Conservation (phyloP, 2,797 vertebrate species). For the Hippoglossus hippoglossus region DNA sequence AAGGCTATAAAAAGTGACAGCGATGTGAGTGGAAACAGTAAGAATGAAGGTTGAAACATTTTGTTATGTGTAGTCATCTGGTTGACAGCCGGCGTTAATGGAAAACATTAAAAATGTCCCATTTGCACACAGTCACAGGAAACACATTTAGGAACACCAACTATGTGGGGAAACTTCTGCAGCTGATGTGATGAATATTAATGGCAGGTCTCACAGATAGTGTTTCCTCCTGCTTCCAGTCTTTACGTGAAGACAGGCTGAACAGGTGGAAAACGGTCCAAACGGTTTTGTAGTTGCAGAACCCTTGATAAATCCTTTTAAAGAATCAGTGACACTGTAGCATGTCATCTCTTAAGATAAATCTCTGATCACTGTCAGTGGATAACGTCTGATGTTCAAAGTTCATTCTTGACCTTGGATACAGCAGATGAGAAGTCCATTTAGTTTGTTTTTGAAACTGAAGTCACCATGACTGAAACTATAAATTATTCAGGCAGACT, state of each 20-base stretch:
- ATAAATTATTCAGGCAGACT: too few relatives aligned
- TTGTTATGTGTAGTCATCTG: not conserved
- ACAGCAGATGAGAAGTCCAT: too few relatives aligned
- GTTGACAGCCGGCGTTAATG: not conserved
- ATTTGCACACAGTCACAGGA: too few relatives aligned
- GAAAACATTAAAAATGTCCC: not conserved
- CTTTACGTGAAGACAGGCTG: not conserved
- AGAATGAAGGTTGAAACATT: not conserved
- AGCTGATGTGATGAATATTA: conserved; percentile 6
- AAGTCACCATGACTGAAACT: too few relatives aligned
- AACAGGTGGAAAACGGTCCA: not conserved
- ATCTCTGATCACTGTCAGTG: not conserved
- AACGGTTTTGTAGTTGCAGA: too few relatives aligned
- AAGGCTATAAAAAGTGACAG: not conserved
- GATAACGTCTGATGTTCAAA: too few relatives aligned
- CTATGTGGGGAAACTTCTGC: not conserved
- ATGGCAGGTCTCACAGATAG: conserved; percentile 1
- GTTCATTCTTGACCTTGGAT: not conserved
- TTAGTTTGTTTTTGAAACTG: too few relatives aligned
- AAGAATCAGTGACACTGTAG: not conserved
- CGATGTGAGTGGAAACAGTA: not conserved
- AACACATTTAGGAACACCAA: not conserved
- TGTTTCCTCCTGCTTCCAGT: not conserved
- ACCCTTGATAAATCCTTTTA: too few relatives aligned
- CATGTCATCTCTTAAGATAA: not conserved